Percentiles rank a stretch among this genome's conserved stretches.
These are phyloP conservation scores for Eristalis pertinax DNA, from an alignment of 2,888 invertebrate species.

Conservation along the genomic window DNA sequence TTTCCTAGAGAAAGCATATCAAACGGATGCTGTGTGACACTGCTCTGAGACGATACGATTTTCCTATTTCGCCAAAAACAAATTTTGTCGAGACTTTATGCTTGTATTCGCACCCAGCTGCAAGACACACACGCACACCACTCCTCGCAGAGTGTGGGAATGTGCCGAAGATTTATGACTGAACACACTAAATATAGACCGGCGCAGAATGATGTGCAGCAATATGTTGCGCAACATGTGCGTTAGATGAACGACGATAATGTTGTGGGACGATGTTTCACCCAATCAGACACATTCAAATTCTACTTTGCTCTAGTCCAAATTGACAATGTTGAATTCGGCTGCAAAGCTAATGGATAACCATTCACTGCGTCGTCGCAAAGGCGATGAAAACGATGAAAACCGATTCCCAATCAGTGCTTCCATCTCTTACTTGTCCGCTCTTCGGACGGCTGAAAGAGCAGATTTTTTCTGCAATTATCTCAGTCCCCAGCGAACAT, in stretches of 20 bases:
- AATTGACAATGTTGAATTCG: slow-evolving; percentile 32
- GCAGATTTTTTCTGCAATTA: slow-evolving; percentile 60
- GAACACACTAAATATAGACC: slow-evolving; percentile 41
- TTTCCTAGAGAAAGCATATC: slow-evolving; percentile 63
- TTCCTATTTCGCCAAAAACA: slow-evolving; percentile 19
- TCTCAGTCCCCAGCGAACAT: slow-evolving; percentile 45
- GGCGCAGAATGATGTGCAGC: slow-evolving; percentile 6
- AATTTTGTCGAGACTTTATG: neutral
- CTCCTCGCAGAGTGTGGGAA: slow-evolving; percentile 1
- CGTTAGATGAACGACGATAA: neutral
- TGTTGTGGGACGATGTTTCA: neutral
- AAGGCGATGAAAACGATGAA: neutral
- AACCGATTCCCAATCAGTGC: slow-evolving; percentile 24
- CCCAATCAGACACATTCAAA: neutral
- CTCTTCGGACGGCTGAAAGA: neutral
- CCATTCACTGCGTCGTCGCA: neutral
- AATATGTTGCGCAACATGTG: slow-evolving; percentile 55
- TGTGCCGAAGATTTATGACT: slow-evolving; percentile 58
- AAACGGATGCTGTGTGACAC: slow-evolving; percentile 59
- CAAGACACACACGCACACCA: slow-evolving; percentile 19
- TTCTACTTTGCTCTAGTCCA: slow-evolving; percentile 16
- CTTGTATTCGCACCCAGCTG: slow-evolving; percentile 56
- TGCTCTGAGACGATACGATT: neutral
- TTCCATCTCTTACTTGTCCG: slow-evolving; percentile 8
- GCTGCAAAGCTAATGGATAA: slow-evolving; percentile 18